Conservation (phyloP, 1,140 invertebrate genomes). For the Bombus fervidus region DNA sequence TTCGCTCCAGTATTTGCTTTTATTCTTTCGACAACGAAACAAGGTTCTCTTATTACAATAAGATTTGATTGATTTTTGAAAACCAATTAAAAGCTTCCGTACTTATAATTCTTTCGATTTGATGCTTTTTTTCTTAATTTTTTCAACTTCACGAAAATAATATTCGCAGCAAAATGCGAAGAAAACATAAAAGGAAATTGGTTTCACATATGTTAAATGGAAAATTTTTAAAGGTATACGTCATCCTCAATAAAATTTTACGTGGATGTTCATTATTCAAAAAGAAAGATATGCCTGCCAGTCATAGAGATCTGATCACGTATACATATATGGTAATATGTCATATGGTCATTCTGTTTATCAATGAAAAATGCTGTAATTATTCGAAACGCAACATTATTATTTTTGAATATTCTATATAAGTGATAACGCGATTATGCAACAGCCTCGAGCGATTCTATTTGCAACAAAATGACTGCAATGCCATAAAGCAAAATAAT, state of each 20-base stretch:
- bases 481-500: no score
- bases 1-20: no score
- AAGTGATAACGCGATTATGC: neutral
- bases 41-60: no score
- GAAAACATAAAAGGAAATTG: no score
- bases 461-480: neutral
- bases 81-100: no score
- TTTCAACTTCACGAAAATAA: no score
- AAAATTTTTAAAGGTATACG: neutral
- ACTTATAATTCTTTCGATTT: no score
- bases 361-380: constrained; percentile 6
- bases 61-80: no score
- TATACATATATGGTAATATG: neutral
- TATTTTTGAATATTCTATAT: constrained; percentile 10
- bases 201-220: no score
- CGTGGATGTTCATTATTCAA: neutral
- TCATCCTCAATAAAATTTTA: neutral
- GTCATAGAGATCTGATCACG: constrained; percentile 1
- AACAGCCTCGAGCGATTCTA: neutral
- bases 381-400: constrained; percentile 15
- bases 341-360: constrained; percentile 12
- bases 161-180: no score
- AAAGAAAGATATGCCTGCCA: neutral
- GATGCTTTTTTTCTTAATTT: no score
- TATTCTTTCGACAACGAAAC: no score